Evolutionary conservation across 2,113 vertebrate genomes (phyloP).

Genomic region (Pituophis catenifer): DNA sequence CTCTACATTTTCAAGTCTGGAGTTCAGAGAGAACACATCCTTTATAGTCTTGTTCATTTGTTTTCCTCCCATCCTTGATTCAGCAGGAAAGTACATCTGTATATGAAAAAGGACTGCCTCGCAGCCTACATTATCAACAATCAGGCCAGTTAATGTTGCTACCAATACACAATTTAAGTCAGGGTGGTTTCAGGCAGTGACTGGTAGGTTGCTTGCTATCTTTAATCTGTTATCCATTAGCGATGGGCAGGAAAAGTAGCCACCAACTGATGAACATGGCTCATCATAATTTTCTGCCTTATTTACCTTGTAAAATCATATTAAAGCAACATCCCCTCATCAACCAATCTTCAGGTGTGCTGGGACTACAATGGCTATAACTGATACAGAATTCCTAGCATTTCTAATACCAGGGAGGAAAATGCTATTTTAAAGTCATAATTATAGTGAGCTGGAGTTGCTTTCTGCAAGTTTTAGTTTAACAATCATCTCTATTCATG

Average conservation of each 20-base stretch:
- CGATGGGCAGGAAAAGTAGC: neutral
- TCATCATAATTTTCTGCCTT: neutral
- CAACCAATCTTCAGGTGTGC: neutral
- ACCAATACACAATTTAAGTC: neutral
- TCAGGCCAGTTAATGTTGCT: neutral
- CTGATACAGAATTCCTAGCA: neutral
- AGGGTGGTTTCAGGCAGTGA: neutral
- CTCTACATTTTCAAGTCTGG: neutral
- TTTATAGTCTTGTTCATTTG: neutral
- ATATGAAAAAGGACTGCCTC: neutral
- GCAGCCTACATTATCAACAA: neutral
- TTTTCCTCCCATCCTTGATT: neutral
- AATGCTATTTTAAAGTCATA: neutral
- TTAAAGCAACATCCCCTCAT: neutral
- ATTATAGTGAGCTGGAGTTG: neutral
- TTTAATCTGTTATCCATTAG: neutral
- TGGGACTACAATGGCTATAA: neutral
- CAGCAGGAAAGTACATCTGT: neutral
- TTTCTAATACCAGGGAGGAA: neutral
- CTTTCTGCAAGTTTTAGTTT: conserved; percentile 1
- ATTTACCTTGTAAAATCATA: neutral
- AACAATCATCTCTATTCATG: conserved; percentile 22
- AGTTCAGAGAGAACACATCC: neutral
- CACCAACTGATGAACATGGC: neutral
- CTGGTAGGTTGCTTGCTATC: neutral